Base-by-base conservation (phyloP, 37 sponge, comb jelly and placozoan species). In the Oscarella lobularis region DNA sequence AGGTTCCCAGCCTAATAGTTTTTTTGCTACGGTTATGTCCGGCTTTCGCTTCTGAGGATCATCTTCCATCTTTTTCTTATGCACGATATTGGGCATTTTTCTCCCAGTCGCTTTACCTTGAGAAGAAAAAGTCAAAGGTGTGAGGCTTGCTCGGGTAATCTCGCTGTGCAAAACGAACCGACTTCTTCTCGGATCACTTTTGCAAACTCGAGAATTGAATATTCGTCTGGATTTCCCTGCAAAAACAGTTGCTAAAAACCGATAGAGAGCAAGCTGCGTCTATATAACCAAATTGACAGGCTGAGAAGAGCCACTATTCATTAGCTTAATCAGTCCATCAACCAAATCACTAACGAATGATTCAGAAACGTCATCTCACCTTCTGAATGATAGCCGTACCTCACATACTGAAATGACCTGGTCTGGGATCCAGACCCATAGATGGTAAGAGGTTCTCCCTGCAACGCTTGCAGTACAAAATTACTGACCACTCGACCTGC, bases 401-500 rank as follows among this genome's bases (percentile, higher is more conserved):
- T 81, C 67, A 95, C 75, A 67, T 88, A 95, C 87, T 86, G 86
- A 74, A 95, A 95, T 2, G 95, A 95, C 34, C 95, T 78, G 20
- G 95, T 91, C 68, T 95, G 89, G 54, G 78, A 83, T 2, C 95
- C 95, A 9, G 81, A 78, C 32, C 84, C 81, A 48, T 87, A 84
- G n/a, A 94, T 77, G 9, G 93, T 92, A 14, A 92, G 77, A 14
- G 84, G 82, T 14, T 82, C 55, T 14, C 86, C 86, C 35, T 83
- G 74, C 5, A 95, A 79, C 32, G 89, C 89, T 54, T 95, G 92
- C 27, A 95, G 84, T 38, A 95, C 88, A 73, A 95, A 95, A 83
- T 95, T 95, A 67, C 92, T 95, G 31, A 95, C 91, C 33, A 95
- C 95, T 39, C 95, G 67, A 38, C 90, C 90, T 89, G 67, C n/a